Conservation (phyloP, 2,113 vertebrate genomes). For the Notechis scutatus region DNA sequence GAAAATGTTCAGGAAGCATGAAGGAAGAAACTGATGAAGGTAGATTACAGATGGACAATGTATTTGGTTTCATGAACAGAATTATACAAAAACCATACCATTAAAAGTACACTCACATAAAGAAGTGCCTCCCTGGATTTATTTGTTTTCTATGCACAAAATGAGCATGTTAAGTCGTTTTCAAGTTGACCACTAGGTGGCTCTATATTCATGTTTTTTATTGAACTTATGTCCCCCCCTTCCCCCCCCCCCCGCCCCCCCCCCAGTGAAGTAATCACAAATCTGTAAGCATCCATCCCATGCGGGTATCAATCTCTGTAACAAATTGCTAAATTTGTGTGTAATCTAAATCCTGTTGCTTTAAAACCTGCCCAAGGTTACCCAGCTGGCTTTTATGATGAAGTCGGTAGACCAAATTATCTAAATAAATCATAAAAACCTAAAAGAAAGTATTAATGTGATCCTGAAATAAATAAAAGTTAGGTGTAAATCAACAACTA, state of each 20-base stretch:
- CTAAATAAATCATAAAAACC: background rate
- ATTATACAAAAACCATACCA: background rate
- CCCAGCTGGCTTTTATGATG: background rate
- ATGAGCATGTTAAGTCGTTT: background rate
- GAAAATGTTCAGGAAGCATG: background rate
- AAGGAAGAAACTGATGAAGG: background rate
- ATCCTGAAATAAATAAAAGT: background rate
- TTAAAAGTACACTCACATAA: background rate
- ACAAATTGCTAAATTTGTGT: background rate
- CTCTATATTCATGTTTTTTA: background rate
- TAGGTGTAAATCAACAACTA: background rate
- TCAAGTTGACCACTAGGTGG: conserved; percentile 14
- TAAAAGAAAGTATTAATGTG: background rate
- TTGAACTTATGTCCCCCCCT: background rate
- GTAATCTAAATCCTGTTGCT: background rate
- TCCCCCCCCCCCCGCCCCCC: no score
- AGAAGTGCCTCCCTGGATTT: background rate
- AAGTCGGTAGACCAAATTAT: background rate
- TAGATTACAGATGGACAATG: background rate
- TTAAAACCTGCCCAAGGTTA: background rate
- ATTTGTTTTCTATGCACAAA: background rate
- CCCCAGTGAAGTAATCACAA: background rate
- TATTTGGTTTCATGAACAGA: background rate
- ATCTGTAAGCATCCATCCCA: background rate
- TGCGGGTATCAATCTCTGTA: background rate